Conservation (phyloP, 2,797 vertebrate genomes). For the Cygnus olor region DNA sequence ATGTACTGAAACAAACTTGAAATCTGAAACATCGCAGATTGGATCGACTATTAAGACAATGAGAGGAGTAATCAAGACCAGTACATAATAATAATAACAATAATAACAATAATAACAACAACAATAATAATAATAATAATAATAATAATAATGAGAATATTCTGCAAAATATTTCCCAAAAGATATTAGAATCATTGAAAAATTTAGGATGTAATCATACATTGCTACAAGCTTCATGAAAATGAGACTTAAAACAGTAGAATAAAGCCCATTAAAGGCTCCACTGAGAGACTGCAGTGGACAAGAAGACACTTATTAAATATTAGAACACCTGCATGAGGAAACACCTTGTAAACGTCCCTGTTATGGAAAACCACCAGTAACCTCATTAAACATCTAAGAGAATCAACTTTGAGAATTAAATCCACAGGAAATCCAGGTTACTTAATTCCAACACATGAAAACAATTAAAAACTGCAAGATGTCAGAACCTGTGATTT, state of each 20-base stretch:
- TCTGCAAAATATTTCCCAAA: not conserved
- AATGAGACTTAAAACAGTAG: not conserved
- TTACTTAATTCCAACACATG: constrained; percentile 1
- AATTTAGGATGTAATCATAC: not conserved
- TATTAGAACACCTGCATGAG: not conserved
- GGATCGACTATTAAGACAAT: not conserved
- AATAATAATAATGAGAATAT: not conserved
- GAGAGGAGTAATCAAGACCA: not conserved
- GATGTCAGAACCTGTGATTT: not conserved
- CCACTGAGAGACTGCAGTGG: not conserved
- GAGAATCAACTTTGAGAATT: not conserved
- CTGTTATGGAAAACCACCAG: not conserved
- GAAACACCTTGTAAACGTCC: not conserved
- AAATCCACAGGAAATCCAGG: not conserved
- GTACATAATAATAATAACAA: not conserved
- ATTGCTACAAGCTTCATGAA: not conserved
- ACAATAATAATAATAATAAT: too few species aligned
- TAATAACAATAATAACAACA: not conserved
- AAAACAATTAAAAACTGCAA: constrained; percentile 28
- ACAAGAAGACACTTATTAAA: not conserved
- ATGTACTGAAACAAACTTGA: not conserved
- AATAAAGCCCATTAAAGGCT: not conserved
- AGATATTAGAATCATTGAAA: not conserved
- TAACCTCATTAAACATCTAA: not conserved
- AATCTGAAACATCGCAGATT: not conserved